Evolutionary conservation across 2,888 invertebrate genomes (phyloP).

Genomic region (Hypolimnas misippus): DNA sequence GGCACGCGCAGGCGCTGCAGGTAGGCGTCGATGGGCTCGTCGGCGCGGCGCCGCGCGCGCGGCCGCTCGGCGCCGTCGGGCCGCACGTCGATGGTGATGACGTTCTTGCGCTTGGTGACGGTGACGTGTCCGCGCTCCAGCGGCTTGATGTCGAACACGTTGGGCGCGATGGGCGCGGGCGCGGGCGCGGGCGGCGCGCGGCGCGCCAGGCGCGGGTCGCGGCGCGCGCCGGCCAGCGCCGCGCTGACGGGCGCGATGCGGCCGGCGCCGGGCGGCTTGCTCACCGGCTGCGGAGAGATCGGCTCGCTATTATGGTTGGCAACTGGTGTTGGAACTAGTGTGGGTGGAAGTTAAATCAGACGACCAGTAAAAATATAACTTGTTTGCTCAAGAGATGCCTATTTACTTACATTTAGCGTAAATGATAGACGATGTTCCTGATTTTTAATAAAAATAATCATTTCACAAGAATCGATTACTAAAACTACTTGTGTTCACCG

Average conservation of each 20-base stretch:
- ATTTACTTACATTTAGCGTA: too few relatives aligned
- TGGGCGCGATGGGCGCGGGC: slow-evolving; percentile 57
- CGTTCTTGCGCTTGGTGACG: slow-evolving; percentile 72
- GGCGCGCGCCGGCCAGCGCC: slow-evolving; percentile 60
- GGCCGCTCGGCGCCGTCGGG: slow-evolving; percentile 49
- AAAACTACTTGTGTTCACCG: too few relatives aligned
- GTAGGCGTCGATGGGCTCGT: slow-evolving; percentile 48
- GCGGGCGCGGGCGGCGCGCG: slow-evolving; percentile 45
- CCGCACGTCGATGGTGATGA: slow-evolving; percentile 75
- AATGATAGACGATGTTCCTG: too few relatives aligned
- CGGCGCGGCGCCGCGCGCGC: slow-evolving; percentile 45
- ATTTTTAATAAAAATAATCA: too few relatives aligned
- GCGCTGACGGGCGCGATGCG: slow-evolving; percentile 74
- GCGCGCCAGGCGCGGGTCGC: slow-evolving; percentile 57
- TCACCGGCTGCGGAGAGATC: slow-evolving; percentile 69
- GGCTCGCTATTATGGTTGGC: too few relatives aligned
- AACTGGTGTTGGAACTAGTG: too few relatives aligned
- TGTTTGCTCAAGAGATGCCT: too few relatives aligned
- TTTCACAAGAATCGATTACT: too few relatives aligned
- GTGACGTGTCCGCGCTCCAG: slow-evolving; percentile 58
- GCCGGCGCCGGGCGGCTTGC: slow-evolving; percentile 50
- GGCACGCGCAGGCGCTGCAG: slow-evolving; percentile 55
- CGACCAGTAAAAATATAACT: too few relatives aligned
- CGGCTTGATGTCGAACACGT: slow-evolving; percentile 78
- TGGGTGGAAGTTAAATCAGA: too few relatives aligned